Evolutionary conservation across 2,113 vertebrate genomes (phyloP).

Genomic region (Dromiciops gliroides): DNA sequence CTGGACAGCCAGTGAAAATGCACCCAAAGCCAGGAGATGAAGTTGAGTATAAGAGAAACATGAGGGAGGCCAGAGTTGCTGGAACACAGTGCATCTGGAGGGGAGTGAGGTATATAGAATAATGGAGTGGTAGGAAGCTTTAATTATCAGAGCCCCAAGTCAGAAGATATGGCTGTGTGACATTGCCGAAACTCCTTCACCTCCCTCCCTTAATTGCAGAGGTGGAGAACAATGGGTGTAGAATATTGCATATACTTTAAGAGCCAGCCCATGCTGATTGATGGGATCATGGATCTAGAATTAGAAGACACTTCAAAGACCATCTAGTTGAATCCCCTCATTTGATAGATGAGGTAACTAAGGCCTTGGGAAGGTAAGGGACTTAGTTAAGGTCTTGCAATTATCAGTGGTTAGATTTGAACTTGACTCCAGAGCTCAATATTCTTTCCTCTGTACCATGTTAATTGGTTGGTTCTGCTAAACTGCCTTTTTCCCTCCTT

Average conservation of each 20-base stretch:
- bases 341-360: slow-evolving; percentile 6
- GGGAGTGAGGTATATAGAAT: background rate
- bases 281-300: background rate
- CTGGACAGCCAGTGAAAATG: background rate
- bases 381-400: background rate
- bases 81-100: background rate
- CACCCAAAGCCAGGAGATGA: background rate
- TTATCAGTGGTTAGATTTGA: background rate
- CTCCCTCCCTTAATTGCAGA: background rate
- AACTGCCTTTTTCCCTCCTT: background rate
- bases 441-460: background rate
- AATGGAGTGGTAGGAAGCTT: background rate
- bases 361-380: background rate
- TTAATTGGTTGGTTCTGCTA: background rate
- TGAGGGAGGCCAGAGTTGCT: too few relatives aligned
- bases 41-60: background rate
- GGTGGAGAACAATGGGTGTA: background rate
- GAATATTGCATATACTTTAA: background rate
- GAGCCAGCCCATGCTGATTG: background rate
- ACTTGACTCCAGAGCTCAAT: background rate
- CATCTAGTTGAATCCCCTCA: background rate
- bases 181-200: background rate
- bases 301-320: background rate
- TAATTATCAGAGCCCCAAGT: background rate
- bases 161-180: background rate